Evolutionary conservation across 2,888 invertebrate genomes (phyloP).

Genomic region (Pseudococcus longispinus): DNA sequence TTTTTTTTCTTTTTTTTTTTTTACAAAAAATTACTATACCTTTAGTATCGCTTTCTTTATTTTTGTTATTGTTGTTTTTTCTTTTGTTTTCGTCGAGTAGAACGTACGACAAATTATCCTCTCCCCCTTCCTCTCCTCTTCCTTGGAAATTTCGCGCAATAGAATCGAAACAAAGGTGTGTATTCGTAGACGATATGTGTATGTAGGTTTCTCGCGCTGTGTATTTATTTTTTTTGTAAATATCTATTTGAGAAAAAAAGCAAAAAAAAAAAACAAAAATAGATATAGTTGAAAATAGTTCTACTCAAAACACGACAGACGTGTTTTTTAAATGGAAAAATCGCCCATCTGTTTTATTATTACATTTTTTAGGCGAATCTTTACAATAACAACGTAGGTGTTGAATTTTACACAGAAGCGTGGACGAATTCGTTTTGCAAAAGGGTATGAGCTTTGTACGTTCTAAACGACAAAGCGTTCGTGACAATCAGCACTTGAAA

Average conservation of each 20-base stretch:
- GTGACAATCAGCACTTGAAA: neutral
- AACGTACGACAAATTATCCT: neutral
- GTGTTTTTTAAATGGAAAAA: neutral
- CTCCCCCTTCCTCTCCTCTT: neutral
- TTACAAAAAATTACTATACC: neutral
- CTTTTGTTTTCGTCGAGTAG: neutral
- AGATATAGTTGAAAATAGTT: neutral
- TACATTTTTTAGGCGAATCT: neutral
- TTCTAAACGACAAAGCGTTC: neutral
- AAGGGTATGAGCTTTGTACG: neutral
- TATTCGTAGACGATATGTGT: constrained; percentile 3
- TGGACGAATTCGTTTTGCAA: neutral
- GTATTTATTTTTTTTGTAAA: neutral
- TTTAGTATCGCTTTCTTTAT: neutral
- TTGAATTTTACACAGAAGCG: neutral
- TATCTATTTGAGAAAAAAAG: neutral
- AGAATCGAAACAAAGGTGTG: neutral
- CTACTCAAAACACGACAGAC: neutral
- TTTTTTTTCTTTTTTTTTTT: neutral
- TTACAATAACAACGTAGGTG: neutral
- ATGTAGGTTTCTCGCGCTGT: constrained; percentile 15
- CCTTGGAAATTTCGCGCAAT: neutral
- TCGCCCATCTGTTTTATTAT: too few relatives aligned
- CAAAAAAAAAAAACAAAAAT: neutral
- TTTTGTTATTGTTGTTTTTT: neutral